phyloP scores from a whole-genome alignment of 2,888 invertebrate species.

The Parasteatoda lunata region DNA sequence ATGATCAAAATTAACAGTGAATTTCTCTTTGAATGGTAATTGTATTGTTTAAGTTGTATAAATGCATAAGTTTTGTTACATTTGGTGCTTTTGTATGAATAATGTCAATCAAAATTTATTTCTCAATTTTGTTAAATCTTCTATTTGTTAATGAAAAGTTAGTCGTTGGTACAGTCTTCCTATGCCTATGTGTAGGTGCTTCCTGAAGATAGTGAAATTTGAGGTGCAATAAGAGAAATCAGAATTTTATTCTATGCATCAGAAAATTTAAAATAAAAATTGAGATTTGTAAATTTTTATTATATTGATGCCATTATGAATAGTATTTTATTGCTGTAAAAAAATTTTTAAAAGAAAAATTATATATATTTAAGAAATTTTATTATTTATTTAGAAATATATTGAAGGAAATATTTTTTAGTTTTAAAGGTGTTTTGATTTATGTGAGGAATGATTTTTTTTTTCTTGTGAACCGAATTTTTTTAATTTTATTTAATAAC shows the following conservation, averaged over 20 bases:
- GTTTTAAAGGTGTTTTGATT: background rate
- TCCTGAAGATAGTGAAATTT: constrained; percentile 17
- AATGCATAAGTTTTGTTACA: background rate
- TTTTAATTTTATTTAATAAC: background rate
- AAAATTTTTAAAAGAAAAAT: background rate
- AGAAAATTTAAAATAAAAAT: constrained; percentile 29
- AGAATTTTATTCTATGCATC: constrained; percentile 27
- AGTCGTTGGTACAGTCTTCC: constrained; percentile 36
- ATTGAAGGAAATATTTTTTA: constrained; percentile 9
- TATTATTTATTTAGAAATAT: constrained; percentile 24
- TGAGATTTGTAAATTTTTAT: constrained; percentile 18
- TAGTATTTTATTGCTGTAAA: constrained; percentile 18
- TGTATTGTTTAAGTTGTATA: background rate
- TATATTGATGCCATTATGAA: constrained; percentile 26
- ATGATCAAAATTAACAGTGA: constrained; percentile 26
- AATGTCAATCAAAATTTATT: background rate
- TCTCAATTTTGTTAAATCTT: background rate
- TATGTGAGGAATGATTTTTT: background rate
- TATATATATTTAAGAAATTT: constrained; percentile 25
- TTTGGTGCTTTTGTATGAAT: background rate
- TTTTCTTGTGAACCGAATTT: background rate
- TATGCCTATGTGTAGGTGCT: background rate
- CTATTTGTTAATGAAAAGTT: background rate
- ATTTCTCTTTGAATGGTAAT: background rate
- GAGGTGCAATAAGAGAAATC: constrained; percentile 29